Evolutionary conservation across 2,113 vertebrate species (phyloP).

Genomic region (Ceyx melanurus): DNA sequence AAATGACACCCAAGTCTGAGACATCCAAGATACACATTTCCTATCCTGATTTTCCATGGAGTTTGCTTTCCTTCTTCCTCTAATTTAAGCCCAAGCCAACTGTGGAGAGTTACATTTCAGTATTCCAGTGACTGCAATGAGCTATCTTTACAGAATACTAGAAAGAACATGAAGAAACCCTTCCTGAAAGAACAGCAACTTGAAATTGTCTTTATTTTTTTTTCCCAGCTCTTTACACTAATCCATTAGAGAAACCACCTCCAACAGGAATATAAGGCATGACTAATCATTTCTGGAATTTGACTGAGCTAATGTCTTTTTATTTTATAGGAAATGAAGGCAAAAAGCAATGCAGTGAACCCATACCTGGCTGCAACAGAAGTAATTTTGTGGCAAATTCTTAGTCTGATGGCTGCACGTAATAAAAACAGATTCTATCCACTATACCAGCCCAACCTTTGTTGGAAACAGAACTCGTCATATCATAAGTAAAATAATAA

Average conservation of each 20-base stretch:
- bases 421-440: background rate
- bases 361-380: background rate
- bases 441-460: background rate
- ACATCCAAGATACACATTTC: background rate
- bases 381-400: background rate
- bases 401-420: background rate
- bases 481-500: background rate
- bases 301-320: background rate
- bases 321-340: background rate
- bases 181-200: background rate
- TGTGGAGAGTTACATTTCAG: background rate
- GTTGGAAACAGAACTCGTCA: background rate
- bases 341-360: slow-evolving; percentile 2
- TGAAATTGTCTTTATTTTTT: background rate
- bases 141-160: background rate
- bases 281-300: background rate
- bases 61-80: background rate
- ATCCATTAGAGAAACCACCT: background rate
- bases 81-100: background rate
- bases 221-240: background rate
- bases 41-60: background rate
- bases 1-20: background rate
- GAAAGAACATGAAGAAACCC: background rate
- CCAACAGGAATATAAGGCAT: slow-evolving; percentile 13
- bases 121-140: background rate